Evolutionary conservation across 2,888 invertebrate species (phyloP), one percentile per base, ranked within the genome.

Genomic region (Apodemia zela): DNA sequence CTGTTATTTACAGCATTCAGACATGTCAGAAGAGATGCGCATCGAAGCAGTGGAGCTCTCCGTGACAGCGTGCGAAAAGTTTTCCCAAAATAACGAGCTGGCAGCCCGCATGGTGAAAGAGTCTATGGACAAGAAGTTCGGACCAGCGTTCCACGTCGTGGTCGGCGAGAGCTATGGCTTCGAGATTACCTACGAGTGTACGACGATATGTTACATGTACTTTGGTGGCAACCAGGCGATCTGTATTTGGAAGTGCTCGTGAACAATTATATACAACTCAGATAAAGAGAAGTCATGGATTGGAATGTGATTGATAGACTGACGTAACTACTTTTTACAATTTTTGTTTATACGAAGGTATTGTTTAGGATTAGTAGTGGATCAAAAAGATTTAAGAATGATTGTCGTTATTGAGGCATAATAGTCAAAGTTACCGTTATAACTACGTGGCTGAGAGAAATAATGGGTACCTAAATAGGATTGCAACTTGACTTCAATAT

Each of bases 41-140:
- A 93, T 93, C 38, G 98, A 99, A 87, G 96, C 96, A 0, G 94
- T 98, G 87, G 98, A 98, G 83, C 85, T 98, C 70, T 96, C 97
- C 69, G 97, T 98, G 62, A 97, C 98, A 3, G 98, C 98, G 0
- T 98, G 98, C 80, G 98, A 99, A 87, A 98, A 98, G 89, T 96
- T 94, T 85, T 91, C 97, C 0, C 89, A 94, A 8, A 98, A 98
- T 87, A 97, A 98, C 75, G 94, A 98, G 94, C 93, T 94, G 71
- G 98, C 98, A 0, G 98, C 99, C n/a, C 95, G 94, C 73, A 95
- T 97, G 94, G 97, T 99, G 63, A 99, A 99, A 87, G 98, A 99
- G 75, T 94, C 95, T 59, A 95, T 99, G 96, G 99, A 99, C 87
- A 98, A 98, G 87, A 98, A 97, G 82, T 98, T 97, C 84, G 98